phyloP scores from a whole-genome alignment of 2,113 vertebrate genomes.

The Arothron firmamentum region DNA sequence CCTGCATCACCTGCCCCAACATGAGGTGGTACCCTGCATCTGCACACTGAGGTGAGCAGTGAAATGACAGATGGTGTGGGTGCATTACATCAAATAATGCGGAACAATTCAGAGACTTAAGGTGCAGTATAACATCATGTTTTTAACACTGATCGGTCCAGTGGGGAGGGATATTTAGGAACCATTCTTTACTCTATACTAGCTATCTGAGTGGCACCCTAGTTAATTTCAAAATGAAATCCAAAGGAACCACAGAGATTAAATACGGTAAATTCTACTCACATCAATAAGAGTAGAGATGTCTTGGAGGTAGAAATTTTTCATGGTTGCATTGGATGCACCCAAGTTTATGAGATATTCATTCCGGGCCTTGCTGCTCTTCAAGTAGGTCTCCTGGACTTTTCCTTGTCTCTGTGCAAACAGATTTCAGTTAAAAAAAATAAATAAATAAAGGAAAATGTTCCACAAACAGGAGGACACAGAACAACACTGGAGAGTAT shows the following conservation, averaged over 20 bases:
- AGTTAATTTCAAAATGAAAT: background rate
- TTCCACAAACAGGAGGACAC: background rate
- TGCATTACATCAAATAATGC: background rate
- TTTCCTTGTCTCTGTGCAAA: constrained; percentile 78
- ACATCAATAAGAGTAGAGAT: constrained; percentile 83
- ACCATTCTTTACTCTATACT: background rate
- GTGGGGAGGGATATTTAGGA: background rate
- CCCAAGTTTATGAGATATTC: constrained; percentile 85
- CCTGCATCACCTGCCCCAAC: constrained; percentile 74
- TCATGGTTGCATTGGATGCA: constrained; percentile 79
- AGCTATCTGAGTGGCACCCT: background rate
- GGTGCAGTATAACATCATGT: too few relatives aligned
- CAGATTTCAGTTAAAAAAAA: background rate
- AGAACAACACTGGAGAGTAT: background rate
- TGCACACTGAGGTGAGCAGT: constrained; percentile 71
- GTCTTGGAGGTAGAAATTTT: constrained; percentile 82
- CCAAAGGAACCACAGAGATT: too few relatives aligned
- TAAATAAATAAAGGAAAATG: background rate
- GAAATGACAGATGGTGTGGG: background rate
- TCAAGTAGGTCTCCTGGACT: constrained; percentile 79
- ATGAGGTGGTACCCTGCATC: constrained; percentile 83
- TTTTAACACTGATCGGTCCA: background rate
- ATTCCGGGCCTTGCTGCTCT: constrained; percentile 84
- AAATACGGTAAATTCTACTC: constrained; percentile 55
- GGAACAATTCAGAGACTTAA: too few relatives aligned